Base-by-base conservation (phyloP, 2,888 invertebrate genomes). In the Tetrapedia diversipes region DNA sequence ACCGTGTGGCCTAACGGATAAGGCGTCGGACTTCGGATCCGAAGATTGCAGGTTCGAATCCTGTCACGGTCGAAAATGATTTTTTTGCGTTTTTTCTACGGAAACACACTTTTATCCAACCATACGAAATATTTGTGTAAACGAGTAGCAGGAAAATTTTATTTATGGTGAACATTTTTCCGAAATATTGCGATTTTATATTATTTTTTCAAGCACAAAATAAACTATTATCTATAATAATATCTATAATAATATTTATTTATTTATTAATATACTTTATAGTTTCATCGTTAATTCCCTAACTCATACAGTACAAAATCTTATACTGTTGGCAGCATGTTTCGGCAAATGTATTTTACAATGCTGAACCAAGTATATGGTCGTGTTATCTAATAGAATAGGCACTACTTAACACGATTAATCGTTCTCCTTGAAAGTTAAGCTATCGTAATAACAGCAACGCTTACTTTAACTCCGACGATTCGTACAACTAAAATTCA, bases 1-100 rank as follows among this genome's bases (percentile, higher is more conserved):
- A 93, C 93, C 93, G 93, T 94, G 94, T 94, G 94, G 94, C 94
- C 94, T 94, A 94, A 94, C 94, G 94, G 94, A 94, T 94, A 94
- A 94, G 94, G 94, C 94, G 94, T 94, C 94, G 94, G 94, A 92
- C 92, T 92, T 93, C 92, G 92, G 91, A 93, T 92, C 92, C 92
- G 92, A 92, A 92, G 92, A 93, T 92, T 92, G 92, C 92, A 92
- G 92, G 92, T 93, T 93, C 92, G 92, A 93, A 92, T 92, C 92
- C 92, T 92, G 92, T 92, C 92, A 92, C 92, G 92, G 92, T 92
- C 92, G 39, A 64, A 69, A 7, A 22, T 10, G 0, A 27, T 27
- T 54, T 73, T 73, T 71, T 57, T 0, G 2, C n/a, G 22, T 39
- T 64, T 57, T 63, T 32, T 3, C 8, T 2, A 1, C 7, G 0